These are phyloP conservation scores for Zaprionus africanus DNA, from an alignment of 1,140 invertebrate species.

Conservation along the genomic window DNA sequence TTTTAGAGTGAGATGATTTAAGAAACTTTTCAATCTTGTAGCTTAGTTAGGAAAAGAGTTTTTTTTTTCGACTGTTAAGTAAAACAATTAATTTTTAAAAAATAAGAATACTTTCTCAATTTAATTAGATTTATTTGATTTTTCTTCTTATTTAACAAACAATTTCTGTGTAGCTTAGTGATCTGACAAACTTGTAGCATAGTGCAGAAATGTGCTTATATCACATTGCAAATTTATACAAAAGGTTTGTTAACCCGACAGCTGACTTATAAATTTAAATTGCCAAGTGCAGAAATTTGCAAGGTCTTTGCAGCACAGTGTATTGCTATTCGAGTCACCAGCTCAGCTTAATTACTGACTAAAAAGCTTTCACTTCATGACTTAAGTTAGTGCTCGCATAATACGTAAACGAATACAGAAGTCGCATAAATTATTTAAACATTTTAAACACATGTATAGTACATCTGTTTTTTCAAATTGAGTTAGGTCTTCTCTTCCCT, in stretches of 20 bases:
- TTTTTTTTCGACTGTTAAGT: no score
- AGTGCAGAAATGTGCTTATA: no score
- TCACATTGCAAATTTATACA: no score
- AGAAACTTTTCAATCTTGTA: no score
- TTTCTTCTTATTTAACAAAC: background rate
- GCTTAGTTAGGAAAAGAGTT: no score
- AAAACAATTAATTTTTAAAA: no score
- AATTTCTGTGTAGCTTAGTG: background rate
- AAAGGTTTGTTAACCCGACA: no score
- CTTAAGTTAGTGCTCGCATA: background rate
- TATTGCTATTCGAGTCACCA: constrained; percentile 1
- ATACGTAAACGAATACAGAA: background rate
- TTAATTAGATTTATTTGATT: no score
- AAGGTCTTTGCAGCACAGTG: background rate
- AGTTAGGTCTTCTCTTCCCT: background rate
- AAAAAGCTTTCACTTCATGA: background rate
- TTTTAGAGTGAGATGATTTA: background rate
- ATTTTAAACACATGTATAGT: background rate
- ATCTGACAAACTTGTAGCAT: background rate
- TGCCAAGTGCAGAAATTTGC: background rate
- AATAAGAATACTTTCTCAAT: no score
- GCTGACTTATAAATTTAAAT: no score
- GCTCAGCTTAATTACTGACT: background rate
- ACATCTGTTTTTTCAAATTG: background rate
- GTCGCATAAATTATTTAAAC: background rate